Base-by-base conservation (phyloP, 2,888 invertebrate genomes). In the Drosophila fungiperda region DNA sequence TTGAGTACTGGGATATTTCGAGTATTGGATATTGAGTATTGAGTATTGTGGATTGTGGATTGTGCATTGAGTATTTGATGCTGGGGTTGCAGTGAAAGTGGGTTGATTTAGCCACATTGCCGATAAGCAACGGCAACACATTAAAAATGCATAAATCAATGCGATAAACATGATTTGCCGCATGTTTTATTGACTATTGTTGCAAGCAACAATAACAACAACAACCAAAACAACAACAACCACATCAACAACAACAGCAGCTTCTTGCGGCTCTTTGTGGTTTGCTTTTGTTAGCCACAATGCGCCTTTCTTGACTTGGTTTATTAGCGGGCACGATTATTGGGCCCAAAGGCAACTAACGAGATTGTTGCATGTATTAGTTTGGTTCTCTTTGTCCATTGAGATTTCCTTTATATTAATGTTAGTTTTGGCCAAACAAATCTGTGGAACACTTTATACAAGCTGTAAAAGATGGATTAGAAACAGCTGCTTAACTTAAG, bases 181-280 rank as follows among this genome's bases (percentile, higher is more conserved):
- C 92, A 92, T 93, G 92, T 92, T 93, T 93, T 93, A 93, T 93
- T 93, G 92, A 92, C 92, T 92, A 93, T 93, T 93, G 93, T 93
- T 90, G 78, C 64, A 36, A n/a, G n/a, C 35, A 40, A 32, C 36
- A 26, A 58, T 68, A 52, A 48, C 62, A 50, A 50, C 23, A 20
- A 20, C 38, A 38, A 17, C 38, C 33, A 33, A 33, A 36, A 29
- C 29, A 32, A 33, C 38, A 33, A 49, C 71, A 53, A 45, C 60
- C 23, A 54, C 36, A 54, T n/a, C 26, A 26, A 26, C 26, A 26
- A n/a, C 36, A 23, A 15, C 20, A 45, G 45, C 45, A 45, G 45
- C 45, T 54, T 66, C 58, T 77, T 76, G 68, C 62, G 68, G 57
- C 36, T 73, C 36, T 48, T 63, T 60, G 40, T 61, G 38, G 23